Evolutionary conservation across 2,888 invertebrate species (phyloP).

Genomic region (Brachylomia viminalis): DNA sequence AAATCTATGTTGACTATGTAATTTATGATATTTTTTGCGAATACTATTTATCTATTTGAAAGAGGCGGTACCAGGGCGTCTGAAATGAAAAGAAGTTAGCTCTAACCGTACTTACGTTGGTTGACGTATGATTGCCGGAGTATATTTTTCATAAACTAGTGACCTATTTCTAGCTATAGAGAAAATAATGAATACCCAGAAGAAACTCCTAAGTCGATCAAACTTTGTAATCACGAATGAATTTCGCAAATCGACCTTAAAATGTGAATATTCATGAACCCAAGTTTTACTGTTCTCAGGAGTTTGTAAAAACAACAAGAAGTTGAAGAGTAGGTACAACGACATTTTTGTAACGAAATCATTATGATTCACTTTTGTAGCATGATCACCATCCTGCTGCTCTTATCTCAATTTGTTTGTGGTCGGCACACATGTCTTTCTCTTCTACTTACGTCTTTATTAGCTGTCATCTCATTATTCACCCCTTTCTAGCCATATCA

Average conservation of each 20-base stretch:
- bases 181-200: conserved; percentile 6
- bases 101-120: neutral
- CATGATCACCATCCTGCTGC: too few relatives aligned
- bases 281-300: conserved; percentile 2
- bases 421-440: neutral
- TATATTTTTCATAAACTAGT: conserved; percentile 3
- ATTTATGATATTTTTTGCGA: conserved; percentile 14
- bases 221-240: conserved; percentile 32
- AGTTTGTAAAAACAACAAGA: neutral
- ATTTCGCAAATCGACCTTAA: conserved; percentile 22
- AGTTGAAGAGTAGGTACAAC: neutral
- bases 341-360: neutral
- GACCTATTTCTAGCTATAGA: neutral
- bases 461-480: neutral
- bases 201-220: neutral
- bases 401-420: neutral
- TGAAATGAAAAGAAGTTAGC: conserved; percentile 5
- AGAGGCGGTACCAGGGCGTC: conserved; percentile 44
- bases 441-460: neutral
- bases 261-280: conserved; percentile 30
- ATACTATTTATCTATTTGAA: conserved; percentile 31
- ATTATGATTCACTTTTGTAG: neutral
- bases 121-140: conserved; percentile 5
- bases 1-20: conserved; percentile 19
- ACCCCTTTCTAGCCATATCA: neutral